Evolutionary conservation across 2,113 vertebrate species (phyloP), one percentile per base, ranked within the genome.

Genomic region (Podarcis raffonei): DNA sequence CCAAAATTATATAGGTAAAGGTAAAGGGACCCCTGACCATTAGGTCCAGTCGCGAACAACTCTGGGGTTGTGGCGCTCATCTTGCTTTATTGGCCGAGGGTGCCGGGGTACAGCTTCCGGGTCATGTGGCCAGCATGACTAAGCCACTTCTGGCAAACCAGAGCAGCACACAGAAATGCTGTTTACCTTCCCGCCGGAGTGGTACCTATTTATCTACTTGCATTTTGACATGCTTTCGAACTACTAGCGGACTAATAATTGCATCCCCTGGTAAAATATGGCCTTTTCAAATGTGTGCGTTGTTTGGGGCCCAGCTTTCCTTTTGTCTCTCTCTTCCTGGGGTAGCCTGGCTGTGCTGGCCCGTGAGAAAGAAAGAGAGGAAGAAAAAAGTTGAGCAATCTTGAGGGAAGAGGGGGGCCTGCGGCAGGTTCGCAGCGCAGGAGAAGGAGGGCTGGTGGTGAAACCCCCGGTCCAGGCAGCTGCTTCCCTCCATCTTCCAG

Each of bases 391-490:
- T 72, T 84, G 65, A 39, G 82, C 66, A 84, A 71, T 81, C 53
- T 62, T 81, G 30, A 25, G 30, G 68, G 39, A 5, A 48, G 42
- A 48, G 39, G 7, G 68, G 65, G 27, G 22, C 2, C 11, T 22
- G 7, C 7, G 13, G 37, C 81, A 27, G 18, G 16, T n/a, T 1
- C 57, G 27, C 23, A 1, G 59, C 48, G 30, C 22, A n/a, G 7
- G 12, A 30, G 18, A 57, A 20, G 82, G 78, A 85, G 86, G 93
- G 91, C n/a, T 23, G 16, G 20, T 65, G 81, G 81, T 30, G 90
- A 93, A 93, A 91, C 92, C 93, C 0, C 88, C 74, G 32, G 23
- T 5, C 1, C 0, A 1, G 6, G 79, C 71, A 23, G 71, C 2
- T 9, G 48, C 86, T 37, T 18, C 59, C 74, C 16, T 22, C 1